Conservation (phyloP, 2,113 vertebrate species). For the Polyodon spathula region DNA sequence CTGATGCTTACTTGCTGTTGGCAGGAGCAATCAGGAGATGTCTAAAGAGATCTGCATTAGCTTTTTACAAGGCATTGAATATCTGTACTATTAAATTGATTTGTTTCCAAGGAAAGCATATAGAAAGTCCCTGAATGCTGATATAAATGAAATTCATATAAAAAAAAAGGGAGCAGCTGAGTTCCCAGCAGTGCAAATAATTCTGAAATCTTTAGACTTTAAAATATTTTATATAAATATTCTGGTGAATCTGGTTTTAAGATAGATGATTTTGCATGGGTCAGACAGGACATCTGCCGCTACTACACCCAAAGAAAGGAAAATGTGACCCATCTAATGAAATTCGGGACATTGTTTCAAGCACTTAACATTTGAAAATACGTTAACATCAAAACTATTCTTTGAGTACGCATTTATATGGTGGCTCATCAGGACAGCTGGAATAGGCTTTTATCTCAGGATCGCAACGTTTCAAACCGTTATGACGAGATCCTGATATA, state of each 20-base stretch:
- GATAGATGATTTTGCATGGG: not conserved
- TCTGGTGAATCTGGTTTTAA: too few species aligned
- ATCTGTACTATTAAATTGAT: slow-evolving; percentile 14
- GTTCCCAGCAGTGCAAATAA: not conserved
- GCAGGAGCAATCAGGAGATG: not conserved
- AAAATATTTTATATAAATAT: not conserved
- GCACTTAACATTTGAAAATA: too few species aligned
- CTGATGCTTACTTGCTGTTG: not conserved
- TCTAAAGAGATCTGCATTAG: slow-evolving; percentile 5
- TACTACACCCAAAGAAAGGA: too few species aligned
- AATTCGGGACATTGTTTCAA: too few species aligned
- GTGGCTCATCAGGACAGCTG: too few species aligned
- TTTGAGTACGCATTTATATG: too few species aligned
- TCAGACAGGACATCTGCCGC: not conserved
- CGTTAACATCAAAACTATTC: too few species aligned
- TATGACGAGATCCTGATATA: too few species aligned
- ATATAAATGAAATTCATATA: slow-evolving; percentile 6
- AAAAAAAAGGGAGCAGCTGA: not conserved
- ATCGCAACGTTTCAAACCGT: too few species aligned
- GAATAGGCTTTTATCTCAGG: too few species aligned
- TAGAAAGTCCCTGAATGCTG: not conserved
- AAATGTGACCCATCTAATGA: too few species aligned
- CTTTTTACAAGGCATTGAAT: slow-evolving; percentile 8
- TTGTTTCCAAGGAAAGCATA: not conserved
- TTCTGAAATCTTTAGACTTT: not conserved